phyloP scores from a whole-genome alignment of 2,888 invertebrate genomes.

The Ephialtes manifestator region DNA sequence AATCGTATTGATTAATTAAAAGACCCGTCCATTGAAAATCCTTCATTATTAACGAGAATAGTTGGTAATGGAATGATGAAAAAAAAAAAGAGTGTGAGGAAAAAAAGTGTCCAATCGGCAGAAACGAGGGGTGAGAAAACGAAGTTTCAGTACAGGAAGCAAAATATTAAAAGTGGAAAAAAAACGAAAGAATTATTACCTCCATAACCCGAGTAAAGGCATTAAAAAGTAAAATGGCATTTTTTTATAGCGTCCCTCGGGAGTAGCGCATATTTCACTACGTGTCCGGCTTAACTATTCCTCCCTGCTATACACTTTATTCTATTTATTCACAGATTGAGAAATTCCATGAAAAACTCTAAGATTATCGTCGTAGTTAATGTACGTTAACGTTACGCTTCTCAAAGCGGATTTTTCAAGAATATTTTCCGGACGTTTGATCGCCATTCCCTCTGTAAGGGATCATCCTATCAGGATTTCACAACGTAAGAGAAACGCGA shows the following conservation, averaged over 20 bases:
- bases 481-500: constrained; percentile 49
- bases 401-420: constrained; percentile 6
- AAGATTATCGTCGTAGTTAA: not conserved
- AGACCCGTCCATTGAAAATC: too few species aligned
- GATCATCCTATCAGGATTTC: constrained; percentile 67
- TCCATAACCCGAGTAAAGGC: not conserved
- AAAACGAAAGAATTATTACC: constrained; percentile 12
- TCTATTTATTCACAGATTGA: constrained; percentile 27
- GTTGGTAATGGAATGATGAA: too few species aligned
- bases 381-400: not conserved
- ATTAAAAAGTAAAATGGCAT: constrained; percentile 19
- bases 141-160: constrained; percentile 3
- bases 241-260: constrained; percentile 27
- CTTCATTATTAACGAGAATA: too few species aligned
- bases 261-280: constrained; percentile 12
- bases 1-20: too few species aligned
- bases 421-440: constrained; percentile 51
- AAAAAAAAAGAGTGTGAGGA: too few species aligned
- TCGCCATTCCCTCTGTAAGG: constrained; percentile 38
- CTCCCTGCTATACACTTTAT: not conserved
- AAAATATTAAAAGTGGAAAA: constrained; percentile 1
- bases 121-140: not conserved
- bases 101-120: too few species aligned
- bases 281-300: constrained; percentile 9
- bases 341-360: not conserved